A percentile compares a stretch with the other conserved stretches of the same genome.
Conservation (phyloP, 2,113 vertebrate species). For the Serinus canaria region DNA sequence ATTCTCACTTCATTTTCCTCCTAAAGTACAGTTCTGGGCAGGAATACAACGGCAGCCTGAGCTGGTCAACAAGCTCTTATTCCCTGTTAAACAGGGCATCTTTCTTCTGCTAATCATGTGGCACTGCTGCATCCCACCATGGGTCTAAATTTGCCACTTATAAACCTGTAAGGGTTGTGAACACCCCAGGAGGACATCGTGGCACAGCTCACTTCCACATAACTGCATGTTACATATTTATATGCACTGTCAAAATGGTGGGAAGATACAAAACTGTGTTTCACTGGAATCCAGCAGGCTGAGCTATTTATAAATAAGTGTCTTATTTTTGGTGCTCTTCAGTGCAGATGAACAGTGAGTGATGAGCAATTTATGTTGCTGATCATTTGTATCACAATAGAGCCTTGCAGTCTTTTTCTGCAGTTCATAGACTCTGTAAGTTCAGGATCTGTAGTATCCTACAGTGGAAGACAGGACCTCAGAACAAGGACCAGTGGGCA, state of each 20-base stretch:
- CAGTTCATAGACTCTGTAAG: slow-evolving; percentile 1
- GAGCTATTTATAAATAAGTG: slow-evolving; percentile 63
- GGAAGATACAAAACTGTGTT: slow-evolving; percentile 23
- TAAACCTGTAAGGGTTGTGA: background rate
- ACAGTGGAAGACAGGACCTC: background rate
- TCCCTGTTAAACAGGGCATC: background rate
- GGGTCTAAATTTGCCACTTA: background rate
- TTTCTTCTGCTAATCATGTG: background rate
- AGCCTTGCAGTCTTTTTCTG: background rate
- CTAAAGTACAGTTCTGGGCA: background rate
- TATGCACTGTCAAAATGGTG: slow-evolving; percentile 59
- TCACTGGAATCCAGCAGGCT: slow-evolving; percentile 37
- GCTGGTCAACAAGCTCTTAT: background rate
- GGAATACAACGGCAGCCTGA: background rate
- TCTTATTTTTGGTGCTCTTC: slow-evolving; percentile 63
- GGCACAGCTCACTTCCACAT: slow-evolving; percentile 10
- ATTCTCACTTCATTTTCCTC: background rate
- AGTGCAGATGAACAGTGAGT: slow-evolving; percentile 42
- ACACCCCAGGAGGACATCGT: background rate
- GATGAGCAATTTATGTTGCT: slow-evolving; percentile 56
- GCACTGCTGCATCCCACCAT: background rate
- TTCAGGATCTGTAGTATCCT: background rate
- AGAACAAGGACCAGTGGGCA: background rate
- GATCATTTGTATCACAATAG: slow-evolving; percentile 54
- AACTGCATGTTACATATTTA: slow-evolving; percentile 39